Base-by-base conservation (phyloP, 2,888 invertebrate genomes). In the Cinara cedri region DNA sequence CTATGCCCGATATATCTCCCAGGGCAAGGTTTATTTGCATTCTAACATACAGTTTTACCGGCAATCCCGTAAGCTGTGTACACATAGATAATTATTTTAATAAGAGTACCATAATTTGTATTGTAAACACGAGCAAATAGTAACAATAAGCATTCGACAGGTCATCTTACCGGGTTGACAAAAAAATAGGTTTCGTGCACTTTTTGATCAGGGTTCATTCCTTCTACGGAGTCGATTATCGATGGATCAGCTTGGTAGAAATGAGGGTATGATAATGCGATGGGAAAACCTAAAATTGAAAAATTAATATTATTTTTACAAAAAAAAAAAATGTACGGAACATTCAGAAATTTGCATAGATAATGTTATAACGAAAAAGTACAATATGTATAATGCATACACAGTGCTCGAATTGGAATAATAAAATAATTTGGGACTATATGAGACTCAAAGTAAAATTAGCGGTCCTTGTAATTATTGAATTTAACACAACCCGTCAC, bases 1-100 rank as follows among this genome's bases (percentile, higher is more conserved):
- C 88, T 83, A 94, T 92, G 8, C 86, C 85, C 1, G 88, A 87
- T 68, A 95, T 87, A 84, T 92, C 90, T 34, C 90, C 90, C 46
- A 95, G 86, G 0, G 91, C 93, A 91, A 95, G 91, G 86, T 95
- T 95, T 85, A 95, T 95, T 87, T 95, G 95, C 84, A 94, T 91
- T 84, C 93, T 91, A 14, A 91, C 91, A 80, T 93, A 91, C 16
- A 95, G 88, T 82, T 92, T 90, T 57, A 94, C 86, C 0, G 95
- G 94, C 6, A 94, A 87, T 51, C 95, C 95, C 9, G 94, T 91
- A 16, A 81, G 85, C 85, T 74, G 81, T 16, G 1, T 3, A 13
- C 13, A 24, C 44, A 44, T 10, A 34, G 24, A 34, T 49, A 34
- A 26, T 34, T 4, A 54, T 57, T 62, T 9, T 9, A 49, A 60